Base-by-base conservation (phyloP, 2,888 invertebrate species). In the Oxystoma pomonae region DNA sequence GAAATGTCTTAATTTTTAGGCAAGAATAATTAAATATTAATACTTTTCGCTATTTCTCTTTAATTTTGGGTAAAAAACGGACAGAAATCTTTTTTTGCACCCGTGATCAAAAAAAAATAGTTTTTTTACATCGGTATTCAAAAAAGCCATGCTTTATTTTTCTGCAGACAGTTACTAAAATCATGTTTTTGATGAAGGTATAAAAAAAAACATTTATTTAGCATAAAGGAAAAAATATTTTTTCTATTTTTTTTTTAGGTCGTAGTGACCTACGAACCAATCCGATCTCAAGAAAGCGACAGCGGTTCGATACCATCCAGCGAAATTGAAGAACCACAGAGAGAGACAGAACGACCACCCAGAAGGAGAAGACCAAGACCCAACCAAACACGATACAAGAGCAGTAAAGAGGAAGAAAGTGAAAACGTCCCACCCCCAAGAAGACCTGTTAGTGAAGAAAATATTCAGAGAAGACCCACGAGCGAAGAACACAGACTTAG, bases 251-350 rank as follows among this genome's bases (percentile, higher is more conserved):
- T 12, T 35, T 35, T 3, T 68, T 35, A 35, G 20, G 63, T 68
- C 19, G 70, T 72, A 2, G 72, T 73, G 59, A 66, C 60, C 17
- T 76, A 75, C 52, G 73, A 75, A 60, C 20, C 69, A n/a, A 69
- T 74, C 58, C 74, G 70, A 69, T 68, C 68, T 7, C 72, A 75
- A 57, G 71, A 71, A 65, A 63, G 64, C 7, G 71, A 35, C 35
- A 35, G 35, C 12, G 35, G 5, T 12, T 35, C 35, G 5, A 35
- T 35, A 35, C 35, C 35, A 7, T 35, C 35, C 35, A 35, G 35
- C 12, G 35, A 35, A 35, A 35, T 72, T 16, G 68, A 65, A 19
- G 67, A 67, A 49, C 57, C 67, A 66, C 63, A 71, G 57, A 52
- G 65, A 60, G 67, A 71, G 69, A 67, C 73, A 5, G 73, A 73